Evolutionary conservation across 2,888 invertebrate species (phyloP).

Genomic region (Dynastes tityus): DNA sequence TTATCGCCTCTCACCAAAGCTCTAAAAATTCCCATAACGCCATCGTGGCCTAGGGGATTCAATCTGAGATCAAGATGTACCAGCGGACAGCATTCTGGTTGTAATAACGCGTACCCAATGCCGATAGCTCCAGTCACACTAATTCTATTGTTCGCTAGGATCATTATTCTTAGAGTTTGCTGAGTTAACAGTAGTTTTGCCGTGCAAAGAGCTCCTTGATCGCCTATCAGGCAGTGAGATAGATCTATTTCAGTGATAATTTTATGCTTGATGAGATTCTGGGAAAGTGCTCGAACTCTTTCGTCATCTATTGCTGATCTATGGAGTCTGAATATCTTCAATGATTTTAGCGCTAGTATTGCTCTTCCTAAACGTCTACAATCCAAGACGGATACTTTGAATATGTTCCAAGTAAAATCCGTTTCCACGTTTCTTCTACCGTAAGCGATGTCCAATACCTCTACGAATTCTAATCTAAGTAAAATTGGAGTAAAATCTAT

Average conservation of each 20-base stretch:
- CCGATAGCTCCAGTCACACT: conserved; percentile 63
- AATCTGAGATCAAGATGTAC: conserved; percentile 73
- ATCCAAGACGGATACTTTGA: conserved; percentile 76
- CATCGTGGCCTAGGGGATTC: conserved; percentile 76
- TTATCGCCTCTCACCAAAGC: conserved; percentile 74
- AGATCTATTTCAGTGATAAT: conserved; percentile 74
- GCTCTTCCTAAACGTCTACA: conserved; percentile 73
- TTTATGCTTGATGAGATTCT: conserved; percentile 72
- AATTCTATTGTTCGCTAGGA: conserved; percentile 57
- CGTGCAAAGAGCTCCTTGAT: conserved; percentile 77
- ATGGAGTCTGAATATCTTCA: conserved; percentile 75
- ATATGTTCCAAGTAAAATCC: conserved; percentile 75
- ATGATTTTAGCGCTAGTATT: conserved; percentile 66
- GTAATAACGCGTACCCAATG: conserved; percentile 65
- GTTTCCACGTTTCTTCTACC: conserved; percentile 71
- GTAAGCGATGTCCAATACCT: conserved; percentile 71
- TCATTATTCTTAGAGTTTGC: conserved; percentile 71
- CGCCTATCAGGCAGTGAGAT: conserved; percentile 78
- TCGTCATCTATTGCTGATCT: conserved; percentile 76
- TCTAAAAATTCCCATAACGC: conserved; percentile 75
- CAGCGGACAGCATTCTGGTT: conserved; percentile 63
- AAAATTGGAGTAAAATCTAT: conserved; percentile 75
- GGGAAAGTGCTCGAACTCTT: conserved; percentile 75
- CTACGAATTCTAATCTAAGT: conserved; percentile 71
- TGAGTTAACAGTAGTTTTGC: conserved; percentile 75